Evolutionary conservation across 92 coral and sea anemone genomes (phyloP).

Genomic region (Montipora capitata): DNA sequence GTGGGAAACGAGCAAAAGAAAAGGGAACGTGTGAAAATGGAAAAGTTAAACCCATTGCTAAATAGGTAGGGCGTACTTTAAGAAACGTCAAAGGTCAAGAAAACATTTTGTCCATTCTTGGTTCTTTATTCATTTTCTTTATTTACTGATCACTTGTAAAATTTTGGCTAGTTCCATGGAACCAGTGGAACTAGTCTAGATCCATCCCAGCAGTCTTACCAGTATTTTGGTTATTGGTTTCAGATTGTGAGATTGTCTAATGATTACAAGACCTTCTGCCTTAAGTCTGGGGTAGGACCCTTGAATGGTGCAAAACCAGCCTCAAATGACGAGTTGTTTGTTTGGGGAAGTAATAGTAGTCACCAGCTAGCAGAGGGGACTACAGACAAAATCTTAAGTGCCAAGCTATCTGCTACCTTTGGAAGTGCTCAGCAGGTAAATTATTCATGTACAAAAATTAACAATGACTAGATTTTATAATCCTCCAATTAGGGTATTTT

Average conservation of each 20-base stretch:
- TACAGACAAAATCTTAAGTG: conserved; percentile 86
- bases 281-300: conserved; percentile 9
- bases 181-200: too few relatives aligned
- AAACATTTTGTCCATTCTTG: too few relatives aligned
- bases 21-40: too few relatives aligned
- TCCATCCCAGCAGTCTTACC: neutral
- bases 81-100: too few relatives aligned
- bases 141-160: too few relatives aligned
- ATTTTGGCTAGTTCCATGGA: neutral
- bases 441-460: too few relatives aligned
- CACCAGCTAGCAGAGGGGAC: conserved; percentile 93
- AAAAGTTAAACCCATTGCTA: too few relatives aligned
- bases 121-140: too few relatives aligned
- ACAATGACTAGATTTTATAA: too few relatives aligned
- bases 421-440: conserved; percentile 93
- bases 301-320: conserved; percentile 34
- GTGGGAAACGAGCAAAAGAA: too few relatives aligned
- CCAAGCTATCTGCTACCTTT: conserved; percentile 84
- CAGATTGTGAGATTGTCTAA: conserved; percentile 26
- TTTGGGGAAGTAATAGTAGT: conserved; percentile 94
- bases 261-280: conserved; percentile 39
- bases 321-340: conserved; percentile 82
- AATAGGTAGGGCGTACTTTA: too few relatives aligned
- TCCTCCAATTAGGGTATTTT: too few relatives aligned
- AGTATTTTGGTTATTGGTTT: neutral